Conservation (phyloP, 2,888 invertebrate genomes). For the Hymenopus coronatus region DNA sequence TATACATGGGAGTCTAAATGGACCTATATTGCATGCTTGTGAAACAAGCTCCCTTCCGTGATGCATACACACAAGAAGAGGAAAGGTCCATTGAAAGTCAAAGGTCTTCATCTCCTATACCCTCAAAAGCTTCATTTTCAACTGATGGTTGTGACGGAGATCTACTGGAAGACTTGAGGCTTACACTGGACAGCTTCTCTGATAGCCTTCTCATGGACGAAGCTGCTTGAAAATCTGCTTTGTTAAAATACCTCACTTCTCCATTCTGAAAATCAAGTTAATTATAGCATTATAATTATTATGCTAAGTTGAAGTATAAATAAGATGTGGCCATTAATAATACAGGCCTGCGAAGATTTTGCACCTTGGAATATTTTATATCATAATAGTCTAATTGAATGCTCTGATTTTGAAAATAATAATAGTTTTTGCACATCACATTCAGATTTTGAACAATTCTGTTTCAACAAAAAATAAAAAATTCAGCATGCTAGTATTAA, state of each 20-base stretch:
- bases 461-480: too few relatives aligned
- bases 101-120: slow-evolving; percentile 89
- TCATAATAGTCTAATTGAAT: too few relatives aligned
- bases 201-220: slow-evolving; percentile 74
- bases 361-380: too few relatives aligned
- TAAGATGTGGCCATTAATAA: too few relatives aligned
- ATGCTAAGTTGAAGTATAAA: too few relatives aligned
- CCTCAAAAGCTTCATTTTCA: slow-evolving; percentile 91
- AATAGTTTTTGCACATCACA: too few relatives aligned
- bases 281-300: not conserved
- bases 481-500: too few relatives aligned
- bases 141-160: slow-evolving; percentile 60
- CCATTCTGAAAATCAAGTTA: slow-evolving; percentile 53
- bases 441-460: too few relatives aligned
- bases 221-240: slow-evolving; percentile 55
- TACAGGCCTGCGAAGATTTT: too few relatives aligned
- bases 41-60: not conserved
- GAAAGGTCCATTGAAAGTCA: slow-evolving; percentile 38
- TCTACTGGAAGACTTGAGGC: slow-evolving; percentile 37
- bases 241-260: slow-evolving; percentile 53
- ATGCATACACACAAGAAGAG: not conserved
- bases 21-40: not conserved
- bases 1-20: not conserved
- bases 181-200: slow-evolving; percentile 58
- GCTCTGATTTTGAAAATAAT: too few relatives aligned